phyloP scores from a whole-genome alignment of 2,113 vertebrate genomes.

The Panurus biarmicus region DNA sequence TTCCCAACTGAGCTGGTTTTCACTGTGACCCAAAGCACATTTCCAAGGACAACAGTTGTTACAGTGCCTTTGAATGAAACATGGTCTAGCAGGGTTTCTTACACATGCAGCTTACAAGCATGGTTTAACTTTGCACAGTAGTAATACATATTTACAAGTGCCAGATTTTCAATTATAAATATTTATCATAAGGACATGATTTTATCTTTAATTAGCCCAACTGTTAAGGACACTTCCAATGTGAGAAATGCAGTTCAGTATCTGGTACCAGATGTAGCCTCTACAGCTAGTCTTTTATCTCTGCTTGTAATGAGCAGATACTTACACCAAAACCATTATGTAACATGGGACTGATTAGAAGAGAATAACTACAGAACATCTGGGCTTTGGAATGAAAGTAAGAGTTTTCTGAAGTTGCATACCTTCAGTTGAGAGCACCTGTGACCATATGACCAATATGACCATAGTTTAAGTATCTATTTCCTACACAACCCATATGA shows the following conservation, averaged over 20 bases:
- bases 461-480: neutral
- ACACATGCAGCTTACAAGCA: neutral
- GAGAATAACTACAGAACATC: neutral
- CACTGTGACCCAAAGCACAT: neutral
- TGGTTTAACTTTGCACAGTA: constrained; percentile 13
- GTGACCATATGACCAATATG: neutral
- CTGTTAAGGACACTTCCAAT: constrained; percentile 75
- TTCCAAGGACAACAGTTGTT: neutral
- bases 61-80: neutral
- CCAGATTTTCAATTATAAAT: constrained; percentile 73
- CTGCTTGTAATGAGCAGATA: constrained; percentile 15
- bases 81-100: neutral
- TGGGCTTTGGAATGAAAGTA: neutral
- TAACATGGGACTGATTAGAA: neutral
- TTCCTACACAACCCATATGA: neutral
- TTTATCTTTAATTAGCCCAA: constrained; percentile 77
- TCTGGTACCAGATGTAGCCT: constrained; percentile 67
- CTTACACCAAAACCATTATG: neutral
- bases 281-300: constrained; percentile 58
- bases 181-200: constrained; percentile 73
- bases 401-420: neutral
- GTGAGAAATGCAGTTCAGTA: constrained; percentile 68
- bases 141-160: constrained; percentile 39
- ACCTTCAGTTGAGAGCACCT: neutral
- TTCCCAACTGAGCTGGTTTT: neutral